Conservation (phyloP, 2,113 vertebrate genomes). For the Mastomys coucha region DNA sequence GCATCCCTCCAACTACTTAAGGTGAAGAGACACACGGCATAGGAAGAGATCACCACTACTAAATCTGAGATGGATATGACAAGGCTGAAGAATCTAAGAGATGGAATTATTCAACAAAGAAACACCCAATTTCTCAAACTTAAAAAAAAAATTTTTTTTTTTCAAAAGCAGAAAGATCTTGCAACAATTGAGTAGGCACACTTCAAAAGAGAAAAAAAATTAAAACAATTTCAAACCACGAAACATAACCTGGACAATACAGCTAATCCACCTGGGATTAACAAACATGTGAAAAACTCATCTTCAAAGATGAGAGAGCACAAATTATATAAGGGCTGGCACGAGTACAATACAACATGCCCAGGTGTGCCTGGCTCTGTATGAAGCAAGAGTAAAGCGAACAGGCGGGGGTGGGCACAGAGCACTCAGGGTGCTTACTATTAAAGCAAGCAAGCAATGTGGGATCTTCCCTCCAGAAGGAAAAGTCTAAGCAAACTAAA, state of each 20-base stretch:
- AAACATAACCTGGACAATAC: neutral
- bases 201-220: conserved; percentile 27
- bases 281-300: neutral
- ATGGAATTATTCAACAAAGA: neutral
- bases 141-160: neutral
- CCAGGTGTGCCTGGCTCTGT: neutral
- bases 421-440: too few relatives aligned
- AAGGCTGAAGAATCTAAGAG: neutral
- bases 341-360: neutral
- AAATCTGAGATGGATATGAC: neutral
- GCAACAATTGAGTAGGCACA: neutral
- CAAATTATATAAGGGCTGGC: neutral
- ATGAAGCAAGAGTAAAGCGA: neutral
- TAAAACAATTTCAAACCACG: conserved; percentile 51
- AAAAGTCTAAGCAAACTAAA: neutral
- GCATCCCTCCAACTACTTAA: rapidly evolving
- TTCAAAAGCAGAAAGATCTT: neutral
- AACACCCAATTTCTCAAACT: neutral
- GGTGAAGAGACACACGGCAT: too few relatives aligned
- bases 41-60: neutral
- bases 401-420: neutral
- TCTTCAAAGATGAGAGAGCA: conserved; percentile 19
- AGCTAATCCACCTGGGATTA: conserved; percentile 23
- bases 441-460: neutral
- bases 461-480: neutral